Evolutionary conservation across 2,113 vertebrate genomes (phyloP).

Genomic region (Microtus pennsylvanicus): DNA sequence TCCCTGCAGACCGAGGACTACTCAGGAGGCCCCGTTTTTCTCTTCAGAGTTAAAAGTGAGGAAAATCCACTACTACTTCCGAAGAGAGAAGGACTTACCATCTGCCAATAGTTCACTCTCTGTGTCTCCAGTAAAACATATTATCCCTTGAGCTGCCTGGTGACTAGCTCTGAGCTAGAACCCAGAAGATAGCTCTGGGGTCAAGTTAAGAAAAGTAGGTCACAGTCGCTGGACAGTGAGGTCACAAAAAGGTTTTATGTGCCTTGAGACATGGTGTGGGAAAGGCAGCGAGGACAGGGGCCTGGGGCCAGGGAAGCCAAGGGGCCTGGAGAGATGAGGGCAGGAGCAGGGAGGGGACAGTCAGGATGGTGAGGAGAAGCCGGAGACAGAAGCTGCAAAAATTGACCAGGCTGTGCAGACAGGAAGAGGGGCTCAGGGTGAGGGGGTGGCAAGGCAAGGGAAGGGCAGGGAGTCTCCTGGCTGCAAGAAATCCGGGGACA

Average conservation of each 20-base stretch:
- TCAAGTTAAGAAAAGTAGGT: constrained; percentile 62
- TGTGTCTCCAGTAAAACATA: constrained; percentile 40
- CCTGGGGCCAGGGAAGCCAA: constrained; percentile 23
- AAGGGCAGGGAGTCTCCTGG: constrained; percentile 9
- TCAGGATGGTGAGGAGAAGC: constrained; percentile 80
- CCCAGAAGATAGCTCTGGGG: constrained; percentile 14
- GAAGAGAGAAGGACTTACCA: constrained; percentile 33
- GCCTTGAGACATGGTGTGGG: constrained; percentile 75
- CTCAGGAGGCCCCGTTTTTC: constrained; percentile 46
- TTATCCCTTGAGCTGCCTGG: not conserved
- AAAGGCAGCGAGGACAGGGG: constrained; percentile 58
- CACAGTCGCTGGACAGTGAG: constrained; percentile 79
- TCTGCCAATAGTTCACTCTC: constrained; percentile 4
- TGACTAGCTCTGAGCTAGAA: constrained; percentile 19
- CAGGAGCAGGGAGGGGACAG: constrained; percentile 63
- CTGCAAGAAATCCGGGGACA: not conserved
- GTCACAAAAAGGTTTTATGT: constrained; percentile 82
- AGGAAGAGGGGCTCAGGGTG: constrained; percentile 75
- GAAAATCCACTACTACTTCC: not conserved
- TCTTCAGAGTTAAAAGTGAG: constrained; percentile 18
- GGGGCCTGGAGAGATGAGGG: constrained; percentile 69
- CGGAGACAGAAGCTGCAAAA: constrained; percentile 69
- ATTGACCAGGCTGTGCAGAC: constrained; percentile 60
- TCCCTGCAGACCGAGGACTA: not conserved
- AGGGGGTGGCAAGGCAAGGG: constrained; percentile 20